A percentile compares a stretch with the other conserved stretches of the same genome.
These are phyloP conservation scores for Masnerella sp. DNA, from an alignment of 2,888 invertebrate species.

Conservation along the genomic window DNA sequence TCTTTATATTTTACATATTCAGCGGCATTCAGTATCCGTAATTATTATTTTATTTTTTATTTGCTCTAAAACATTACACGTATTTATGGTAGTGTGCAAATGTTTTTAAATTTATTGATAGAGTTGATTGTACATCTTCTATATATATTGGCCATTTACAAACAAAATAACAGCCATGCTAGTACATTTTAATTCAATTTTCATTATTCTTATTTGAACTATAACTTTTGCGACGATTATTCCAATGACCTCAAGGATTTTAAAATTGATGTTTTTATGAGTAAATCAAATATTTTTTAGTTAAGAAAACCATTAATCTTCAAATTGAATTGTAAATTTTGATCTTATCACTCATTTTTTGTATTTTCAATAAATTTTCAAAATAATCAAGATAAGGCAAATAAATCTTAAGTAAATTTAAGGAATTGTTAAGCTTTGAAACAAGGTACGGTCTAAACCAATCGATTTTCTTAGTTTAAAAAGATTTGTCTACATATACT, in stretches of 20 bases:
- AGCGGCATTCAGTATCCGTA: slow-evolving; percentile 38
- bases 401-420: no score
- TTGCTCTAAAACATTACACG: slow-evolving; percentile 46
- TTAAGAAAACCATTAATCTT: no score
- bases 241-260: background rate
- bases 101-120: slow-evolving; percentile 55
- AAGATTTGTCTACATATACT: slow-evolving; percentile 43
- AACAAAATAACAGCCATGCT: slow-evolving; percentile 44
- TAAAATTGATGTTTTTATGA: no score
- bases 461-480: slow-evolving; percentile 37
- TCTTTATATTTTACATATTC: slow-evolving; percentile 56
- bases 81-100: slow-evolving; percentile 58
- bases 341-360: no score
- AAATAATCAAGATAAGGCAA: no score
- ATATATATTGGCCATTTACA: slow-evolving; percentile 54
- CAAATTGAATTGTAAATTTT: no score
- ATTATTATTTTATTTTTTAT: slow-evolving; percentile 22
- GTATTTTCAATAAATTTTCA: no score
- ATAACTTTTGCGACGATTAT: slow-evolving; percentile 19
- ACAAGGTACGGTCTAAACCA: slow-evolving; percentile 25
- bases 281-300: no score
- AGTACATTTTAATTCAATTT: slow-evolving; percentile 19
- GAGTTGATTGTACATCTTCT: slow-evolving; percentile 60
- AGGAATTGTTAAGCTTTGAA: slow-evolving; percentile 19
- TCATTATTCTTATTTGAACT: slow-evolving; percentile 9